These are phyloP conservation scores for Glaucidium brasilianum DNA, from an alignment of 2,113 vertebrate species.

Conservation along the genomic window DNA sequence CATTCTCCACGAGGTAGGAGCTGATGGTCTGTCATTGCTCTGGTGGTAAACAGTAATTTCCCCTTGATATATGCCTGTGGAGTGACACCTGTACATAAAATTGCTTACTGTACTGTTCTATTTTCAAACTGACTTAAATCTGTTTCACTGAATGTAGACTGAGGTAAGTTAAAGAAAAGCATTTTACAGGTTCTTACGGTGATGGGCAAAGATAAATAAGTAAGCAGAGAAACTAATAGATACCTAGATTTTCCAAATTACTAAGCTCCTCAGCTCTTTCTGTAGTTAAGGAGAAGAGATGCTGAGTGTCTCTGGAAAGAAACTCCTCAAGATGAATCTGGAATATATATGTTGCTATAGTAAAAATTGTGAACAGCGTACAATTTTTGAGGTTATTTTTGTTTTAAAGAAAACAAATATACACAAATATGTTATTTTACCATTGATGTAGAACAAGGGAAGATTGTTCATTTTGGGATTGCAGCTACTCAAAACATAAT, in stretches of 20 bases:
- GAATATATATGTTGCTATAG: background rate
- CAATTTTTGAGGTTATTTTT: background rate
- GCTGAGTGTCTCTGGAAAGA: background rate
- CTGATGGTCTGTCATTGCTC: background rate
- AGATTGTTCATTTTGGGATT: background rate
- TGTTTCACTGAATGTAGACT: background rate
- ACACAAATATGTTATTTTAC: background rate
- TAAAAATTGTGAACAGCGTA: background rate
- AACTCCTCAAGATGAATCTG: background rate
- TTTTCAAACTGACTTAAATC: background rate
- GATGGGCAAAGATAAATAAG: background rate
- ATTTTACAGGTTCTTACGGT: background rate
- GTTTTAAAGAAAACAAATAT: background rate
- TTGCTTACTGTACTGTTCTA: background rate
- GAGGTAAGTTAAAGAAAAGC: background rate
- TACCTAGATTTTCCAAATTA: background rate
- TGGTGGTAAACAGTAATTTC: background rate
- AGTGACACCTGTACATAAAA: background rate
- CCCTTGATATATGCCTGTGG: background rate
- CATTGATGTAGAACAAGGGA: background rate
- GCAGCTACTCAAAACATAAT: background rate
- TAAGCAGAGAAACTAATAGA: background rate
- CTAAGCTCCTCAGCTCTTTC: background rate
- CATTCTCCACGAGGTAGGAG: background rate
- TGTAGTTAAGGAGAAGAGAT: background rate